phyloP scores from a whole-genome alignment of 2,888 invertebrate genomes.

The Brassicogethes aeneus region DNA sequence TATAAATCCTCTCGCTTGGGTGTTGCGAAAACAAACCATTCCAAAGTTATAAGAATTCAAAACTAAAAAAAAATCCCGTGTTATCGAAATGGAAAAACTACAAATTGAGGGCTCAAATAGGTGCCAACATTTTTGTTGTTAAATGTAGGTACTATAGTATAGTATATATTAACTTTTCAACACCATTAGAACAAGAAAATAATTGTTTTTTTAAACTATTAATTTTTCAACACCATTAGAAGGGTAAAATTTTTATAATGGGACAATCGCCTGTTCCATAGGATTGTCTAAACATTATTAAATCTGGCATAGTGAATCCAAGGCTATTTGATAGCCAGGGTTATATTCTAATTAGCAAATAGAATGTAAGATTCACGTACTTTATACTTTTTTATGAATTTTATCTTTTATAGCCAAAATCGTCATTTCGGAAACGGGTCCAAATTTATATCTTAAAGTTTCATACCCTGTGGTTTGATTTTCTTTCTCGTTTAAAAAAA shows the following conservation, averaged over 20 bases:
- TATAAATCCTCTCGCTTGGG: too few species aligned
- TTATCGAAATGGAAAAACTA: too few species aligned
- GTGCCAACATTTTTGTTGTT: too few species aligned
- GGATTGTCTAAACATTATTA: not conserved
- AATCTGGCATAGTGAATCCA: not conserved
- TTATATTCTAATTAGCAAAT: not conserved
- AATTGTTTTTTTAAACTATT: too few species aligned
- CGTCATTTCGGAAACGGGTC: slow-evolving; percentile 7
- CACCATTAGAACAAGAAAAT: too few species aligned
- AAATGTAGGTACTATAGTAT: too few species aligned
- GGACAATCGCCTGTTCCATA: not conserved
- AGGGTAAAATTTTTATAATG: not conserved
- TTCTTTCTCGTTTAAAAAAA: not conserved
- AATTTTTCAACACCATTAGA: too few species aligned
- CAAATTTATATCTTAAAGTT: not conserved
- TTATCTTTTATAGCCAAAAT: slow-evolving; percentile 2
- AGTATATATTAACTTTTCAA: too few species aligned
- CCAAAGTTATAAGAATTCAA: too few species aligned
- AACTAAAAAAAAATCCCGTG: too few species aligned
- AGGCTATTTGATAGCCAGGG: not conserved
- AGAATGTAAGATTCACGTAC: not conserved
- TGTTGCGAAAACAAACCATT: too few species aligned
- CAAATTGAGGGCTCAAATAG: too few species aligned
- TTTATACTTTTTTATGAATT: not conserved
- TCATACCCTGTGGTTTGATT: not conserved